These are phyloP conservation scores for Sesia bembeciformis DNA, from an alignment of 2,888 invertebrate genomes.

Conservation along the genomic window DNA sequence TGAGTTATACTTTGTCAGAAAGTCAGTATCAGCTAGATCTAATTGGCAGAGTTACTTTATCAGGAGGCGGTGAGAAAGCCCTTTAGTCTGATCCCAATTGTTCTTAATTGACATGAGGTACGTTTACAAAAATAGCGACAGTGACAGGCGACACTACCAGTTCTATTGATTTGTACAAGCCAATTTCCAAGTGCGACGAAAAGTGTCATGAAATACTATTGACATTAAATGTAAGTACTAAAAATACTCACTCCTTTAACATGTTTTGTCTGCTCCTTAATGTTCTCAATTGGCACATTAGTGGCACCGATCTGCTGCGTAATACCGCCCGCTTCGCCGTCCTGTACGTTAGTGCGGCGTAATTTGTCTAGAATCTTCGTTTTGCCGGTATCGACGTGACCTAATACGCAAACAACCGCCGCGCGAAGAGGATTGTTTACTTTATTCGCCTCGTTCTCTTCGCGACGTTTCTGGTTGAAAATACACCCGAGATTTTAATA, in stretches of 20 bases:
- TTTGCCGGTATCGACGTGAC: slow-evolving; percentile 99
- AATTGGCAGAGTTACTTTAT: too few species aligned
- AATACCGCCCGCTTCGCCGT: slow-evolving; percentile 98
- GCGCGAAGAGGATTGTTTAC: slow-evolving; percentile 81
- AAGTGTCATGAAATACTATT: too few species aligned
- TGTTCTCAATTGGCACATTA: slow-evolving; percentile 97
- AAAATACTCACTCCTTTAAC: slow-evolving; percentile 86
- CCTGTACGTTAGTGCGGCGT: slow-evolving; percentile 91
- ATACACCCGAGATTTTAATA: too few species aligned
- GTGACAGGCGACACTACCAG: too few species aligned
- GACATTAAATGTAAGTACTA: not conserved
- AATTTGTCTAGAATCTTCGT: slow-evolving; percentile 98
- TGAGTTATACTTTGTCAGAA: too few species aligned
- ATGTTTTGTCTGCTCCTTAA: slow-evolving; percentile 94
- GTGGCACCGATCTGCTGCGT: slow-evolving; percentile 99
- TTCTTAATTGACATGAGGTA: too few species aligned
- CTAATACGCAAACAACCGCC: slow-evolving; percentile 98
- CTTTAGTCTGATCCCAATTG: too few species aligned
- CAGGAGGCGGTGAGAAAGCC: too few species aligned
- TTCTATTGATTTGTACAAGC: too few species aligned
- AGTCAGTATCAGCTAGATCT: too few species aligned
- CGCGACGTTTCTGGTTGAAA: slow-evolving; percentile 51
- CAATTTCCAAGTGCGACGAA: too few species aligned
- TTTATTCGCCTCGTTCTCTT: slow-evolving; percentile 64
- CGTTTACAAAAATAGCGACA: too few species aligned